Evolutionary conservation across 1,140 invertebrate genomes (phyloP), one percentile per base, ranked within the genome.

Genomic region (Drosophila kanapiae): DNA sequence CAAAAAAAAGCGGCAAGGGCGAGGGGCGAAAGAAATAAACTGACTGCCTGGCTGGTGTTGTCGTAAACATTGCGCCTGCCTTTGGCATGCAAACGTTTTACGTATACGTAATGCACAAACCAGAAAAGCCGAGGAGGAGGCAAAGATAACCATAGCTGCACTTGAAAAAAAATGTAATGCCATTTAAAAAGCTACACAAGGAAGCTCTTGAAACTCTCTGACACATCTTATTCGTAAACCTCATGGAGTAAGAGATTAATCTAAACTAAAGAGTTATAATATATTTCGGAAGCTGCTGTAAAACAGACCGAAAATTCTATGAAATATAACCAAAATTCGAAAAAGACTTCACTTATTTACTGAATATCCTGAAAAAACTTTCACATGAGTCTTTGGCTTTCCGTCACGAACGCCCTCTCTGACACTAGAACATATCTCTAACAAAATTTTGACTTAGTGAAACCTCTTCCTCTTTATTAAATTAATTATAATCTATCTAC

Each of bases 11-110:
- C n/a, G n/a, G n/a, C n/a, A n/a, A n/a, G 11, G 27, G 7, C 27
- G 78, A 70, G 71, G 68, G 80, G 80, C 71, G 75, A 88, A 77
- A 67, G 80, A 88, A 88, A 88, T 87, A 80, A 87, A 88, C 59
- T 67, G 83, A 87, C 63, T 87, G 80, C 71, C 64, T 78, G 65
- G 35, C 78, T 80, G 83, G 64, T 68, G 76, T 88, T 87, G 83
- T 88, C 83, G 84, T 87, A 87, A 87, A 87, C 83, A 87, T 71
- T 70, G 76, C 68, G 83, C 68, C 83, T 86, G 83, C 83, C 67
- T 82, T 71, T 79, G 83, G 83, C 82, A 82, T 68, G 62, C 75
- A 63, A 63, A 64, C 75, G 63, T 67, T 72, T 64, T 72, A 83
- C 76, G 80, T 88, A 88, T 78, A 80, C 82, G 78, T 86, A 85